phyloP scores from a whole-genome alignment of 2,888 invertebrate species.

The Tryphoninae sp. region DNA sequence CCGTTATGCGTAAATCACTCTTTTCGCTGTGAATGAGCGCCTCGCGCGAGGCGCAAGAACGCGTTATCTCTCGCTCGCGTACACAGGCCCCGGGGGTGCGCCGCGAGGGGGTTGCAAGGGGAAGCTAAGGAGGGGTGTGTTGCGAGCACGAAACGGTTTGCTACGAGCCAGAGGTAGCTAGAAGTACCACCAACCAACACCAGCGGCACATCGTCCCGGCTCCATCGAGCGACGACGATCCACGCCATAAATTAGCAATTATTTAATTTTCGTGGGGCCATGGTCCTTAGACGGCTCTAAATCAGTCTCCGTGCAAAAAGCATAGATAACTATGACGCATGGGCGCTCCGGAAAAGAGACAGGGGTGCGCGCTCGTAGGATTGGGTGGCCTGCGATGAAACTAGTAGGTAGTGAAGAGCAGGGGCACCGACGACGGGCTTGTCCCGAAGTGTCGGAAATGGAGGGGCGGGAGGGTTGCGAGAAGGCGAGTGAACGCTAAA shows the following conservation, averaged over 20 bases:
- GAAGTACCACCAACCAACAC: slow-evolving; percentile 57
- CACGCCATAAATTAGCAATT: slow-evolving; percentile 82
- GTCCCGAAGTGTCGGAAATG: slow-evolving; percentile 67
- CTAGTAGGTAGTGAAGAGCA: slow-evolving; percentile 61
- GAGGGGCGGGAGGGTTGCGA: slow-evolving; percentile 66
- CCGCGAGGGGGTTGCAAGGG: slow-evolving; percentile 20
- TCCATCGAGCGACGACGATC: slow-evolving; percentile 76
- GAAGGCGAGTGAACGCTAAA: slow-evolving; percentile 61
- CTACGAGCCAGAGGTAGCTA: slow-evolving; percentile 52
- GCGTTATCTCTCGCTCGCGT: slow-evolving; percentile 68
- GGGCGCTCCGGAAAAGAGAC: slow-evolving; percentile 78
- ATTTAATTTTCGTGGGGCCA: slow-evolving; percentile 82
- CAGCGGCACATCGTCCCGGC: slow-evolving; percentile 70
- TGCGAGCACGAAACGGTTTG: slow-evolving; percentile 59
- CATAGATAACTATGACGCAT: slow-evolving; percentile 82
- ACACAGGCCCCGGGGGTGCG: slow-evolving; percentile 66
- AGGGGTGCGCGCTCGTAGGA: slow-evolving; percentile 74
- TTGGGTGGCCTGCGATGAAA: slow-evolving; percentile 72
- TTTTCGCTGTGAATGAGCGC: slow-evolving; percentile 54
- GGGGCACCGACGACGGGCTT: slow-evolving; percentile 46
- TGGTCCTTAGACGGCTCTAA: slow-evolving; percentile 82
- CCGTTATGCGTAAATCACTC: slow-evolving; percentile 56
- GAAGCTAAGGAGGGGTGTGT: slow-evolving; percentile 61
- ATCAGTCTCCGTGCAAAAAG: slow-evolving; percentile 82
- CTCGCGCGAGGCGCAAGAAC: slow-evolving; percentile 64